A percentile compares a stretch with the other conserved stretches of the same genome.
Evolutionary conservation across 2,113 vertebrate species (phyloP).

Genomic region (Atrichornis clamosus): DNA sequence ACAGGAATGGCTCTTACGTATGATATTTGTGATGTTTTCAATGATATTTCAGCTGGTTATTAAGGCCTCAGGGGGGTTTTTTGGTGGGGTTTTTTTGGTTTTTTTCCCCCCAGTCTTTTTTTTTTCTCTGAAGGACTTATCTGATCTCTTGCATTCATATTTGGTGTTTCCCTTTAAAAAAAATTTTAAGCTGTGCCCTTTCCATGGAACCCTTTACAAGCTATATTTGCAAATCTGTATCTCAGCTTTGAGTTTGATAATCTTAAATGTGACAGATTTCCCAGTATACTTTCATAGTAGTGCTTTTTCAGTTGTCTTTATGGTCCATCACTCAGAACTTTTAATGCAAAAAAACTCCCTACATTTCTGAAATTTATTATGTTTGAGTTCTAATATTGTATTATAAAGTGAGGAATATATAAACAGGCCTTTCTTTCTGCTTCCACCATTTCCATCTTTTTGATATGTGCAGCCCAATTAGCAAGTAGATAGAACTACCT

Average conservation of each 20-base stretch:
- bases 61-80: background rate
- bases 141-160: background rate
- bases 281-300: background rate
- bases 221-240: background rate
- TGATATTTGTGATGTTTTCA: background rate
- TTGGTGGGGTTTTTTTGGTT: too few species aligned
- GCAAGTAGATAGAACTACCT: background rate
- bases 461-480: background rate
- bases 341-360: background rate
- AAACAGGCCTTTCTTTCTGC: background rate
- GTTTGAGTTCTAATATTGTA: background rate
- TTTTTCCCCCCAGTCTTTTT: background rate
- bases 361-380: background rate
- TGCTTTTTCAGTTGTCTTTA: conserved; percentile 1
- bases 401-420: background rate
- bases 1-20: background rate
- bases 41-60: background rate
- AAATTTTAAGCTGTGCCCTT: background rate
- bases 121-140: background rate
- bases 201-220: background rate
- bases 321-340: background rate
- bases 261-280: background rate
- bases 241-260: background rate
- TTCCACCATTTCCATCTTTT: background rate
- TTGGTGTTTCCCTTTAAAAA: background rate